These are phyloP conservation scores for Butorides virescens DNA, from an alignment of 2,113 vertebrate genomes.

Conservation along the genomic window DNA sequence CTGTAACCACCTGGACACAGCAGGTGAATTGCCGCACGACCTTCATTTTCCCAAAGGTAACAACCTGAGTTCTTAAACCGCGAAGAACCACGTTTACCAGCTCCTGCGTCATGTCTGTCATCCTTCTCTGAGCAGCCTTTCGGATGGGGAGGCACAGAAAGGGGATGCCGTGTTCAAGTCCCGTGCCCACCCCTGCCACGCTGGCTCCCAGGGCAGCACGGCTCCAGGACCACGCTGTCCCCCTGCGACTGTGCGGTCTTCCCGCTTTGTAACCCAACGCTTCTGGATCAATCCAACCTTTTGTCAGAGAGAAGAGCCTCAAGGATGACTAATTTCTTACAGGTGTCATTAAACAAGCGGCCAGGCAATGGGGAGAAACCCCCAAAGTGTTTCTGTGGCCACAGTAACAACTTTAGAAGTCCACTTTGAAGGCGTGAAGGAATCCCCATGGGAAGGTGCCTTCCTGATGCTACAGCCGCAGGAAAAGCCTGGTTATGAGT, in stretches of 20 bases:
- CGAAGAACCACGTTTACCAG: neutral
- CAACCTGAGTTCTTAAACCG: neutral
- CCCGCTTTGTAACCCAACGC: neutral
- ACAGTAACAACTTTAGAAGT: neutral
- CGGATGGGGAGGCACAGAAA: neutral
- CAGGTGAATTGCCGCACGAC: neutral
- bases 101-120: neutral
- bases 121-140: neutral
- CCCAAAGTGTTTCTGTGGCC: neutral
- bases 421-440: conserved; percentile 3
- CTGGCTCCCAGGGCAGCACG: neutral
- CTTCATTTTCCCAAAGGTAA: neutral
- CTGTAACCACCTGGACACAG: neutral
- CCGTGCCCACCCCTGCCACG: rapidly evolving
- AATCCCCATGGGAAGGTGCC: conserved; percentile 20
- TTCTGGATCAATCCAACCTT: neutral
- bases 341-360: neutral
- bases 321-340: neutral
- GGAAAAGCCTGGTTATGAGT: neutral
- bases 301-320: neutral
- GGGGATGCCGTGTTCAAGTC: too few species aligned
- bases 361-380: neutral
- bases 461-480: neutral
- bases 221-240: neutral
- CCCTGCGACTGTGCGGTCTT: neutral